Evolutionary conservation across 64 coral and sea anemone genomes (phyloP).

Genomic region (Montipora sp.): DNA sequence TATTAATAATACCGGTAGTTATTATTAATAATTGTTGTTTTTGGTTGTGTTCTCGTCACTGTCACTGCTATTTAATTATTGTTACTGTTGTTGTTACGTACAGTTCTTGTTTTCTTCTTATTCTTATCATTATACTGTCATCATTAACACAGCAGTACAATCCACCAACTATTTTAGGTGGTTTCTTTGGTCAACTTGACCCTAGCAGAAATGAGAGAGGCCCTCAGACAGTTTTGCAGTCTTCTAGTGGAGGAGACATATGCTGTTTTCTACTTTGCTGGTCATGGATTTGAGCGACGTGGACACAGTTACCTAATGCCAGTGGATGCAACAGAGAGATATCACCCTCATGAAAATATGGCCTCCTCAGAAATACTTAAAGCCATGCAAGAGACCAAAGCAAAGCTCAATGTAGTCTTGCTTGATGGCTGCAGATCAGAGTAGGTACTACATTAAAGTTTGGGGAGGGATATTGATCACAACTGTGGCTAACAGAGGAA

Average conservation of each 20-base stretch:
- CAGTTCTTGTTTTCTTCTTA: too few species aligned
- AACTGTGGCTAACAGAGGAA: too few species aligned
- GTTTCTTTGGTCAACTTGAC: conserved; percentile 92
- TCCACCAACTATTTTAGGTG: conserved; percentile 45
- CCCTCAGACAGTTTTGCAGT: conserved; percentile 67
- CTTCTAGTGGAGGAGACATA: conserved; percentile 85
- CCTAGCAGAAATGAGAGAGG: conserved; percentile 79
- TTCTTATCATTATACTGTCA: too few species aligned
- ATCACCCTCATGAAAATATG: conserved; percentile 67
- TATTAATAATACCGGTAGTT: not conserved
- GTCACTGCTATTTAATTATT: too few species aligned
- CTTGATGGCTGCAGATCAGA: conserved; percentile 97
- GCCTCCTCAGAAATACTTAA: conserved; percentile 68
- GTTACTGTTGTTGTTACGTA: too few species aligned
- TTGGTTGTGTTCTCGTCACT: too few species aligned
- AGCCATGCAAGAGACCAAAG: conserved; percentile 81
- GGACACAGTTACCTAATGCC: conserved; percentile 91
- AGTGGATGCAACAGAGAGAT: conserved; percentile 72
- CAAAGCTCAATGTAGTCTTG: conserved; percentile 85
- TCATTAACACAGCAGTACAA: too few species aligned
- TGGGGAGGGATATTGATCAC: not conserved
- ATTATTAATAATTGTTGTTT: not conserved
- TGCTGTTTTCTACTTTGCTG: conserved; percentile 96
- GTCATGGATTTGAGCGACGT: conserved; percentile 83
- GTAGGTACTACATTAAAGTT: conserved; percentile 30